Conservation (phyloP, 2,888 invertebrate species). For the Lissocephala sabroskyi region DNA sequence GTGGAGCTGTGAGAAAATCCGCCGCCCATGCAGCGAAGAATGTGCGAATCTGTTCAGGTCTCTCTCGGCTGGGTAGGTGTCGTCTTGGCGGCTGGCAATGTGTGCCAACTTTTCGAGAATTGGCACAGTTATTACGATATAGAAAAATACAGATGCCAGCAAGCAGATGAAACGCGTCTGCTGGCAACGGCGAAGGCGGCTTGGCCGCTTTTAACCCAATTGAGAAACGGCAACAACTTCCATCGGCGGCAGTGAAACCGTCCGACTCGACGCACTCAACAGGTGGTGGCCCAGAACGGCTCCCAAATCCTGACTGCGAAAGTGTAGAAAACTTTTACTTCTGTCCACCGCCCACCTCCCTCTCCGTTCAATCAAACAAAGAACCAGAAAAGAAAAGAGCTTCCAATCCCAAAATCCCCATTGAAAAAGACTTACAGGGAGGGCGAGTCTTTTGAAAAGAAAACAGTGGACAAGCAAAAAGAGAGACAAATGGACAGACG, state of each 20-base stretch:
- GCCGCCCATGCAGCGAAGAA: neutral
- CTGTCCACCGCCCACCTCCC: too few species aligned
- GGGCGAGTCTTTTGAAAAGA: too few species aligned
- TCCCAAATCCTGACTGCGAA: neutral
- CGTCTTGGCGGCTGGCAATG: slow-evolving; percentile 18
- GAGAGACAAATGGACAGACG: too few species aligned
- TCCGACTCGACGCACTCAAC: too few species aligned
- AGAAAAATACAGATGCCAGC: neutral
- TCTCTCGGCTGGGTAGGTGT: neutral
- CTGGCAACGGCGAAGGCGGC: neutral
- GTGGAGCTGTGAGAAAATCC: too few species aligned
- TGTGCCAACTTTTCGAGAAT: slow-evolving; percentile 8
- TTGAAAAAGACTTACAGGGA: too few species aligned
- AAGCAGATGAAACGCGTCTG: neutral
- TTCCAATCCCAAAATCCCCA: too few species aligned
- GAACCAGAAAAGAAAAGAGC: too few species aligned
- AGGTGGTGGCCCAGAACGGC: neutral
- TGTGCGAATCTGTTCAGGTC: neutral
- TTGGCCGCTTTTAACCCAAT: slow-evolving; percentile 16
- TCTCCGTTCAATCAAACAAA: too few species aligned
- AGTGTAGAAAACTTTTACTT: slow-evolving; percentile 1
- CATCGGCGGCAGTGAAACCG: neutral
- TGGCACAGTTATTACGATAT: slow-evolving; percentile 4
- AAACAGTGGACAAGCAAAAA: too few species aligned
- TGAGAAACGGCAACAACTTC: neutral